Evolutionary conservation across 2,888 invertebrate genomes (phyloP).

Genomic region (Calameuta filiformis): DNA sequence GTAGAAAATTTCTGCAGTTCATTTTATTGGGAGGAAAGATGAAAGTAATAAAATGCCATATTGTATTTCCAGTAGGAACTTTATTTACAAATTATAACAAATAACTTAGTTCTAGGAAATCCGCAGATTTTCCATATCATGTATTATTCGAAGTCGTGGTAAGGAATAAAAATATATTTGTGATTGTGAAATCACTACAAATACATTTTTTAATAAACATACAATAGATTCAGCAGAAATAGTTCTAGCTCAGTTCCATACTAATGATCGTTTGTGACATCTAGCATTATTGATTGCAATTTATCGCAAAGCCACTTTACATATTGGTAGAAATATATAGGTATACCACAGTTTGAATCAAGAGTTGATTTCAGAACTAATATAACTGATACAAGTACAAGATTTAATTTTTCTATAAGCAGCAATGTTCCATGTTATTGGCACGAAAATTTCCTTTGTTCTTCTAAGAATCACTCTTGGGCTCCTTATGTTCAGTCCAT

Average conservation of each 20-base stretch:
- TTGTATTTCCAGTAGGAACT: background rate
- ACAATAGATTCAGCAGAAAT: background rate
- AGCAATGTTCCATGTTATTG: background rate
- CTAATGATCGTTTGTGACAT: background rate
- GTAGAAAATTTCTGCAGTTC: background rate
- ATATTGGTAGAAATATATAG: background rate
- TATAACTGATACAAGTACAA: background rate
- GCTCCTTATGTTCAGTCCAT: background rate
- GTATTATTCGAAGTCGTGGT: background rate
- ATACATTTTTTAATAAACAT: background rate
- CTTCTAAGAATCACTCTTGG: background rate
- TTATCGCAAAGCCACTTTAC: background rate
- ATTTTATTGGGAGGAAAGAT: background rate
- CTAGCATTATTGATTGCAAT: background rate
- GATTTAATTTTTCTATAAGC: background rate
- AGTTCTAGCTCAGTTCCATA: background rate
- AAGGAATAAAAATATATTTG: background rate
- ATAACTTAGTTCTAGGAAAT: constrained; percentile 9
- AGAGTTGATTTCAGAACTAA: background rate
- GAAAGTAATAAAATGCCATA: background rate
- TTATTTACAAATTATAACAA: constrained; percentile 36
- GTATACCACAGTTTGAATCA: background rate
- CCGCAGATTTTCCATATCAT: background rate
- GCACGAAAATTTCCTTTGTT: background rate
- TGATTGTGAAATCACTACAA: background rate